These are phyloP conservation scores for Sebastes minor DNA, from an alignment of 2,797 vertebrate species.

Conservation along the genomic window DNA sequence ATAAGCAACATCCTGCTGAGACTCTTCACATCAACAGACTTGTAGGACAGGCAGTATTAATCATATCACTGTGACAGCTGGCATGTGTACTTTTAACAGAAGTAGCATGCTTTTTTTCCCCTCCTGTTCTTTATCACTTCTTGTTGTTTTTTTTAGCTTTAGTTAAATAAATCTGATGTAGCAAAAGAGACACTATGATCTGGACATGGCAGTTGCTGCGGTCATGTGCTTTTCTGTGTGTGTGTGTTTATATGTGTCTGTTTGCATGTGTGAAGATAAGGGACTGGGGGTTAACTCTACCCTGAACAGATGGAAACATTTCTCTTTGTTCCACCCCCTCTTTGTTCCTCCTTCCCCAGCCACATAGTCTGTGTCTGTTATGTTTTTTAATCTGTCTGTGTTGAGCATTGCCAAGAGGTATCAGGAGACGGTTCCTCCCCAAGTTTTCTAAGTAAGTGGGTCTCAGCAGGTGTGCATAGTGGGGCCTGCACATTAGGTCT, in stretches of 20 bases:
- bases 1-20: conserved; percentile 1
- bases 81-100: conserved; percentile 7
- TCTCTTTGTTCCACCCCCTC: conserved; percentile 48
- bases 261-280: conserved; percentile 26
- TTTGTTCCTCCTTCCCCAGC: conserved; percentile 44
- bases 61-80: conserved; percentile 29
- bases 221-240: neutral
- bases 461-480: conserved; percentile 36
- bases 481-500: conserved; percentile 18
- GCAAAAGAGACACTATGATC: neutral
- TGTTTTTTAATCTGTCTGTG: conserved; percentile 41
- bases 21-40: conserved; percentile 6
- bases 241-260: neutral
- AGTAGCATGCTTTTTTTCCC: neutral
- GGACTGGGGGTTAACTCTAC: conserved; percentile 12
- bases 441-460: conserved; percentile 35
- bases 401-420: conserved; percentile 45
- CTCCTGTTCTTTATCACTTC: neutral
- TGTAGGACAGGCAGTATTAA: conserved; percentile 6
- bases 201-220: neutral
- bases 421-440: conserved; percentile 36
- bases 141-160: conserved; percentile 19
- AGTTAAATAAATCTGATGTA: conserved; percentile 13
- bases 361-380: conserved; percentile 46
- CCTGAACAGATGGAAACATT: conserved; percentile 49